A percentile compares a stretch with the other conserved stretches of the same genome.
These are phyloP conservation scores for Ctenomys sociabilis DNA, from an alignment of 2,113 vertebrate genomes.

Conservation along the genomic window DNA sequence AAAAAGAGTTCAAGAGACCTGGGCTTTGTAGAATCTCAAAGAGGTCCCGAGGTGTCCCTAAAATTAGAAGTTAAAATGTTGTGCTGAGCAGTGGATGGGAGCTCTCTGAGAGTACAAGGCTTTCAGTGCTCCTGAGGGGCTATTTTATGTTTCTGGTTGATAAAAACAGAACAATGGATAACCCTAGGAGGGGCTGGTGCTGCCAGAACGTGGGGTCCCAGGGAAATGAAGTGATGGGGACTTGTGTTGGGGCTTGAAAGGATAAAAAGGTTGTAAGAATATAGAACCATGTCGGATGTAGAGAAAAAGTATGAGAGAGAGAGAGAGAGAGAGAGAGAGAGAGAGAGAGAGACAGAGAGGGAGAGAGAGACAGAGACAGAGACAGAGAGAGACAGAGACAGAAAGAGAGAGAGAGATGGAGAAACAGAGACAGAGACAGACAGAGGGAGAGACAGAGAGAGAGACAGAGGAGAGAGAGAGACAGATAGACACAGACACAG, in stretches of 20 bases:
- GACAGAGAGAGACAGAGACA: too few species aligned
- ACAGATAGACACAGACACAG: not conserved
- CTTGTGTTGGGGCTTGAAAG: not conserved
- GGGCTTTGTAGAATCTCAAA: constrained; percentile 68
- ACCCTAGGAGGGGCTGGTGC: not conserved
- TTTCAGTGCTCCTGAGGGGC: not conserved
- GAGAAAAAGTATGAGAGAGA: not conserved
- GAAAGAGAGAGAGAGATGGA: too few species aligned
- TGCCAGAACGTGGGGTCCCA: not conserved
- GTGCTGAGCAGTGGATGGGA: not conserved
- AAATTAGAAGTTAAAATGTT: constrained; percentile 66
- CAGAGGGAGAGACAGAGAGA: too few species aligned
- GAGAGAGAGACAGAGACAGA: not conserved
- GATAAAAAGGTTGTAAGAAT: not conserved
- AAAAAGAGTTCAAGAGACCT: constrained; percentile 54
- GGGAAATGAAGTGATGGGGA: not conserved
- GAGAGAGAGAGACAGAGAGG: not conserved
- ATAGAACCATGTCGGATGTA: not conserved
- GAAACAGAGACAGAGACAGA: too few species aligned
- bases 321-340: not conserved
- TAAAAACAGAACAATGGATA: not conserved
- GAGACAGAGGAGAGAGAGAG: too few species aligned
- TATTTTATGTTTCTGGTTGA: constrained; percentile 23
- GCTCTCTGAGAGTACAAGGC: not conserved
- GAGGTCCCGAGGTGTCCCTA: constrained; percentile 62